Evolutionary conservation across 2,888 invertebrate genomes (phyloP).

Genomic region (Marronus borbonicus): DNA sequence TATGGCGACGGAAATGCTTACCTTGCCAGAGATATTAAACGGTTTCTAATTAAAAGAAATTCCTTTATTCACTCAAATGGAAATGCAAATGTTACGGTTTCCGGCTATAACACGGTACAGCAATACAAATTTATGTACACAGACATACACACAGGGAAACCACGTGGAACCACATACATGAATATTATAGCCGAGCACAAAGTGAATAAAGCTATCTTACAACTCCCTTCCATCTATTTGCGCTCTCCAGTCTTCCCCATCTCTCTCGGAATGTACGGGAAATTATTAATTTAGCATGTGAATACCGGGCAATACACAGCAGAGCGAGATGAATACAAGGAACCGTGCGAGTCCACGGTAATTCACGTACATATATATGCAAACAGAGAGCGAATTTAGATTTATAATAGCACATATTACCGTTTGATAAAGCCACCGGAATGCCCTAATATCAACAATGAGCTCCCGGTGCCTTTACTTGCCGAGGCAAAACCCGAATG

Average conservation of each 20-base stretch:
- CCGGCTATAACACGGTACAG: too few relatives aligned
- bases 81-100: too few relatives aligned
- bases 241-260: conserved; percentile 12
- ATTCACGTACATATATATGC: neutral
- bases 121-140: too few relatives aligned
- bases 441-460: conserved; percentile 50
- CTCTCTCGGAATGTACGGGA: conserved; percentile 34
- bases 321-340: conserved; percentile 11
- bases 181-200: conserved; percentile 4
- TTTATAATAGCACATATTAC: conserved; percentile 51
- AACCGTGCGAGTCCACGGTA: conserved; percentile 11
- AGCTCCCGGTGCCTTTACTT: conserved; percentile 2
- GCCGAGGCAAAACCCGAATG: conserved; percentile 37
- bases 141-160: too few relatives aligned
- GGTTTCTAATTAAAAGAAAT: too few relatives aligned
- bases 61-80: too few relatives aligned
- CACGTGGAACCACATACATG: neutral
- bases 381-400: conserved; percentile 44
- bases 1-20: too few relatives aligned
- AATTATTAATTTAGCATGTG: conserved; percentile 52
- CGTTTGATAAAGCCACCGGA: conserved; percentile 50
- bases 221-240: conserved; percentile 45
- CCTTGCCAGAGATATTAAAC: too few relatives aligned
- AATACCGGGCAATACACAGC: conserved; percentile 34
- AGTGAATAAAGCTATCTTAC: conserved; percentile 49